Base-by-base conservation (phyloP, 2,113 vertebrate genomes). In the Notothenia coriiceps region DNA sequence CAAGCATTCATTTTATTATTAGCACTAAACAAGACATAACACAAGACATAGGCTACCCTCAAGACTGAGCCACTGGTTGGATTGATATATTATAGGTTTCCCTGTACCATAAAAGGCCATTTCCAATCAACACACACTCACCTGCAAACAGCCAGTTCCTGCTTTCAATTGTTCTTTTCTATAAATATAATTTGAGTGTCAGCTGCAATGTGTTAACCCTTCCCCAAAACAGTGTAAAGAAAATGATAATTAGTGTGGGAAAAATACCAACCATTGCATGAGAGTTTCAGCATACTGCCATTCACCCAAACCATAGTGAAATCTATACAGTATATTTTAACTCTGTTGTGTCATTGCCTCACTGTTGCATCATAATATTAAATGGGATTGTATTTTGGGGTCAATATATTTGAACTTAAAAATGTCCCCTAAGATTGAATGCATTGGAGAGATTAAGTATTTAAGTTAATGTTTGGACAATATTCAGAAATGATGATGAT, bases 301-400 rank as follows among this genome's bases (percentile, higher is more conserved):
- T 20, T 51, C 15, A 79, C 62, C 51, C n/a, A 51, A 1, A 10
- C 35, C 49, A 67, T 15, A 46, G 6, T 47, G 44, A 54, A 25
- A 54, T 56, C 11, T n/a, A 73, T 51, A 49, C 25, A 56, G 35
- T 44, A 35, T 46, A 59, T 50, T 35, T 29, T n/a, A 15, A 35
- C 51, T 72, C 25, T 70, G 74, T 66, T 77, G 25, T 43, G 46
- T 40, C 9, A 17, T 68, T 76, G 62, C 56, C 47, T 70, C 61
- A 47, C 12, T 3, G 43, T 72, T 63, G n/a, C 22, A 52, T 84
- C 63, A 73, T 80, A 25, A 43, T 7, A 35, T 74, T 33, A 50
- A 69, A 62, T 43, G 15, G 29, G 22, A 55, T 2, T n/a, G 8
- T n/a, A 14, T 40, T 40, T 44, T 40, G 35, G 25, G 46, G 33